These are phyloP conservation scores for Xylota sylvarum DNA, from an alignment of 2,888 invertebrate genomes.

Conservation along the genomic window DNA sequence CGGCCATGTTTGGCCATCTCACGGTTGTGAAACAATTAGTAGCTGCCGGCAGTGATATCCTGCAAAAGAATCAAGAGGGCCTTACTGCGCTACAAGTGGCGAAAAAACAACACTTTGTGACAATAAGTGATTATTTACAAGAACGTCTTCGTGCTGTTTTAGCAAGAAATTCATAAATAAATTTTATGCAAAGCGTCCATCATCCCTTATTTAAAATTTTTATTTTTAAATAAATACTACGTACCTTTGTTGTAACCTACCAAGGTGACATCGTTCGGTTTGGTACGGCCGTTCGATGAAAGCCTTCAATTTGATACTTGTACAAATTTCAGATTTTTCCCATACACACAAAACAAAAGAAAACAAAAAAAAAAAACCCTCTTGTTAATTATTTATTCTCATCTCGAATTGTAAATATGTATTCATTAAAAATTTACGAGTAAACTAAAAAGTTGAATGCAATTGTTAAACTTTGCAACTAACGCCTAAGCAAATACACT, in stretches of 20 bases:
- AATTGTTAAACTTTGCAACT: slow-evolving; percentile 69
- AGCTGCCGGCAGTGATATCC: slow-evolving; percentile 89
- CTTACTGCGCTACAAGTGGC: slow-evolving; percentile 89
- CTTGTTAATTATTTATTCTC: slow-evolving; percentile 60
- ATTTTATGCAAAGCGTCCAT: slow-evolving; percentile 10
- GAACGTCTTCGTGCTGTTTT: slow-evolving; percentile 79
- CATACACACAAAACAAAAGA: not conserved
- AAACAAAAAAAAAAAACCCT: too few relatives aligned
- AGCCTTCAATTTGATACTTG: slow-evolving; percentile 43
- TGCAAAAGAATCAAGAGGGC: slow-evolving; percentile 90
- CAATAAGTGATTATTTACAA: slow-evolving; percentile 84
- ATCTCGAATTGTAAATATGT: slow-evolving; percentile 57
- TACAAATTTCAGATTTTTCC: slow-evolving; percentile 53
- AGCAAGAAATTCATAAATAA: slow-evolving; percentile 50
- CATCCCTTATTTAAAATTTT: slow-evolving; percentile 10
- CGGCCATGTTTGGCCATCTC: slow-evolving; percentile 94
- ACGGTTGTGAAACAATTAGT: slow-evolving; percentile 91
- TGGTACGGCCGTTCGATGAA: slow-evolving; percentile 13
- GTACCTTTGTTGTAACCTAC: slow-evolving; percentile 66
- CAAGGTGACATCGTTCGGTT: slow-evolving; percentile 23
- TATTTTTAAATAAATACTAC: slow-evolving; percentile 41
- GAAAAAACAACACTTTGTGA: slow-evolving; percentile 83
- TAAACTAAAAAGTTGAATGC: slow-evolving; percentile 49
- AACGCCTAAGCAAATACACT: slow-evolving; percentile 43
- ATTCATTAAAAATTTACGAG: slow-evolving; percentile 41